Conservation (phyloP, 2,113 vertebrate species). For the Oryzias celebensis region DNA sequence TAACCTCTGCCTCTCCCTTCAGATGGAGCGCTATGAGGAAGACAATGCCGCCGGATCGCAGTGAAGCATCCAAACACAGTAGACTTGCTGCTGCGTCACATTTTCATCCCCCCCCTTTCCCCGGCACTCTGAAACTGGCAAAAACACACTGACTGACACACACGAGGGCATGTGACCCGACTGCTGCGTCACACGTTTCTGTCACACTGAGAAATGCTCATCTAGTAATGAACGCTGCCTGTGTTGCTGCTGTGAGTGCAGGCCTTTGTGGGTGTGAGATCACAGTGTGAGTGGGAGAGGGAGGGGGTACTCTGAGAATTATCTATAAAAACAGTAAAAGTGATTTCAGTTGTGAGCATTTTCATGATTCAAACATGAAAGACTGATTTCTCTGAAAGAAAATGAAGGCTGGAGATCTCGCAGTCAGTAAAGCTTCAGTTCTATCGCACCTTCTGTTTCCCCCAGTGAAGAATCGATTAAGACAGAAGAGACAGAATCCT, state of each 20-base stretch:
- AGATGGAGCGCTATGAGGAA: slow-evolving; percentile 35
- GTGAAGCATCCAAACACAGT: slow-evolving; percentile 12
- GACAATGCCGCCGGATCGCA: slow-evolving; percentile 25
- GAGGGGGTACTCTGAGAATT: background rate
- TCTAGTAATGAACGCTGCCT: background rate
- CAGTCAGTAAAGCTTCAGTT: too few species aligned
- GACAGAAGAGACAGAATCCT: too few species aligned
- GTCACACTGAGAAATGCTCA: slow-evolving; percentile 29
- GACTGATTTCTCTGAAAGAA: background rate
- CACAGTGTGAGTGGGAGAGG: background rate
- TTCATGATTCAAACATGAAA: background rate
- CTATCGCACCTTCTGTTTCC: too few species aligned
- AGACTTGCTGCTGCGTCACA: slow-evolving; percentile 49
- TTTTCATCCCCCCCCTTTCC: slow-evolving; percentile 17
- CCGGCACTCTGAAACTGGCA: slow-evolving; percentile 16
- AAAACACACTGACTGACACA: slow-evolving; percentile 9
- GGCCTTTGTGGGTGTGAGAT: slow-evolving; percentile 6
- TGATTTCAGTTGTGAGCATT: background rate
- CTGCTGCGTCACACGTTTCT: slow-evolving; percentile 35
- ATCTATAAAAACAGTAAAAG: background rate
- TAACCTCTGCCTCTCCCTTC: slow-evolving; percentile 23
- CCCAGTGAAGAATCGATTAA: too few species aligned
- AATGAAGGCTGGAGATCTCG: too few species aligned
- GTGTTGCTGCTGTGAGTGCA: slow-evolving; percentile 10
- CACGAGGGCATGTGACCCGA: slow-evolving; percentile 23